Base-by-base conservation (phyloP, 2,888 invertebrate species). In the Stegana nigrithorax region DNA sequence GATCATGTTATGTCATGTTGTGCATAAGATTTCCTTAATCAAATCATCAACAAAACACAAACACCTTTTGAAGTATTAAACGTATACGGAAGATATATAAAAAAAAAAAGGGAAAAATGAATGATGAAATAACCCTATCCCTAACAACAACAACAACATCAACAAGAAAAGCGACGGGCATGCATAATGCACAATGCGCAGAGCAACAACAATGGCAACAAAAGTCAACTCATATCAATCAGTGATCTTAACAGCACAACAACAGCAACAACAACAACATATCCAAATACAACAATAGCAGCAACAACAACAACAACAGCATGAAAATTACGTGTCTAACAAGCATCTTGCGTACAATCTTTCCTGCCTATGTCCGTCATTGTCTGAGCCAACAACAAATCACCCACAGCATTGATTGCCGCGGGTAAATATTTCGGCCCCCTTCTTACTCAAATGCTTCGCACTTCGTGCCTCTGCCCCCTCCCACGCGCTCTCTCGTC, bases 391-490 rank as follows among this genome's bases (percentile, higher is more conserved):
- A 47, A 23, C 36, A 55, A 17, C 32, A 55, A 21, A n/a, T 55
- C 53, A 36, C 53, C 53, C 53, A 55, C 53, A 55, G 36, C 32
- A 27, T 55, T 55, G 53, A 55, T 55, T 55, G 21, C 53, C 36
- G 17, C 50, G 26, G 50, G 50, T 50, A 50, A 50, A 50, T 50
- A 39, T n/a, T n/a, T n/a, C n/a, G n/a, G n/a, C n/a, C n/a, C n/a
- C n/a, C n/a, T n/a, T n/a, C n/a, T n/a, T n/a, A n/a, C n/a, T n/a
- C n/a, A n/a, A n/a, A n/a, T n/a, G n/a, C n/a, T n/a, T n/a, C n/a
- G n/a, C n/a, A n/a, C n/a, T n/a, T n/a, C n/a, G n/a, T n/a, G 53
- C 60, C 57, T 8, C 59, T 59, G 59, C 50, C 58, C n/a, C n/a
- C n/a, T n/a, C n/a, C n/a, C n/a, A n/a, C n/a, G n/a, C n/a, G n/a